phyloP scores from a whole-genome alignment of 92 coral and sea anemone genomes.

The Epizoanthus ramosus region DNA sequence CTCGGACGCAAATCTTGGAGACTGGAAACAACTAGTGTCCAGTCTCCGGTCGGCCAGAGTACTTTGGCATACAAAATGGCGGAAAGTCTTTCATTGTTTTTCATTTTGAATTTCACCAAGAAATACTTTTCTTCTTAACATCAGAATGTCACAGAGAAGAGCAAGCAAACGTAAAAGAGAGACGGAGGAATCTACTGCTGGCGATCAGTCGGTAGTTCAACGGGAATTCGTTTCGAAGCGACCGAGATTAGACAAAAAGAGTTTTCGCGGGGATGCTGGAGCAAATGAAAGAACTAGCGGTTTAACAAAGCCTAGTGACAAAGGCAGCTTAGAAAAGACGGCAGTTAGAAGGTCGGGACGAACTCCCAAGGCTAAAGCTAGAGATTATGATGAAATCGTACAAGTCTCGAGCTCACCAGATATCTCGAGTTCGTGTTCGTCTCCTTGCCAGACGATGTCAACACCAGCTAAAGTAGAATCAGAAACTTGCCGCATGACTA shows the following conservation, averaged over 20 bases:
- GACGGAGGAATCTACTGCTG: slow-evolving; percentile 24
- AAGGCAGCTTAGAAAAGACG: slow-evolving; percentile 18
- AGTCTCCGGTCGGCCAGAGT: slow-evolving; percentile 13
- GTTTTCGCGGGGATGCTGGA: neutral
- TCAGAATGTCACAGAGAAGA: slow-evolving; percentile 77
- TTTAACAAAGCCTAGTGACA: neutral
- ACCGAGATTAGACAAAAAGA: slow-evolving; percentile 1
- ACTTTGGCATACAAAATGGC: slow-evolving; percentile 21
- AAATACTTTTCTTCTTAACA: neutral
- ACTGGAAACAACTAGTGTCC: slow-evolving; percentile 4
- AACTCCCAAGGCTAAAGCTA: slow-evolving; percentile 92
- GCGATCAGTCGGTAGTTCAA: slow-evolving; percentile 17
- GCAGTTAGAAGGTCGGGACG: slow-evolving; percentile 86
- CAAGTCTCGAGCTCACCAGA: slow-evolving; percentile 17
- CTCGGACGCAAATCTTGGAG: neutral
- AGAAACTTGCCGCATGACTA: no score
- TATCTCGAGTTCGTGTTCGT: neutral
- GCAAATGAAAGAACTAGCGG: neutral
- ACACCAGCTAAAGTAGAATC: neutral
- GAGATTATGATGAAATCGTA: slow-evolving; percentile 69
- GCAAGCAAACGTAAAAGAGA: slow-evolving; percentile 67
- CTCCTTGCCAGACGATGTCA: neutral
- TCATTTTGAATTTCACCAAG: slow-evolving; percentile 2
- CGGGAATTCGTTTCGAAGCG: slow-evolving; percentile 16
- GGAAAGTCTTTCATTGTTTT: slow-evolving; percentile 6